These are phyloP conservation scores for Peucedramus taeniatus DNA, from an alignment of 2,113 vertebrate genomes.

Conservation along the genomic window DNA sequence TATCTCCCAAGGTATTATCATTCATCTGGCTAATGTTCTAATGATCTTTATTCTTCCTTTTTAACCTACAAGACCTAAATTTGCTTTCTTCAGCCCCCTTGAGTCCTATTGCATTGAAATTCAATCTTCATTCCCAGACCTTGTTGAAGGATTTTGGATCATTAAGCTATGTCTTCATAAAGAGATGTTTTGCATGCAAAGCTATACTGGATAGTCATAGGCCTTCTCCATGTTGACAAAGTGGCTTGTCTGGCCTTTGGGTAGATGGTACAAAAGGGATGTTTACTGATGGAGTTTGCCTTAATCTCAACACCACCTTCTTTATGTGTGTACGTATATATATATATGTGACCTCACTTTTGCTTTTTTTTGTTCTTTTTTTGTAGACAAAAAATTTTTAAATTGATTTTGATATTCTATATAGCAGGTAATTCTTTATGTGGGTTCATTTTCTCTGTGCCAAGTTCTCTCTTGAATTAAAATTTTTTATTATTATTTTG, in stretches of 20 bases:
- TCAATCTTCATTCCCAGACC: not conserved
- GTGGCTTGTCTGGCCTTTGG: not conserved
- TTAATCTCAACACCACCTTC: not conserved
- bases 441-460: not conserved
- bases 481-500: not conserved
- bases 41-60: not conserved
- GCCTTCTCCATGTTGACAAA: not conserved
- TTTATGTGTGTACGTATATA: not conserved
- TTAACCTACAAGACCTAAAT: not conserved
- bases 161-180: not conserved
- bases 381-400: not conserved
- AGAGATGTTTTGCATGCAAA: not conserved
- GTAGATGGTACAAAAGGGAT: not conserved
- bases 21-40: not conserved
- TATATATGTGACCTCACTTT: not conserved
- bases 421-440: not conserved
- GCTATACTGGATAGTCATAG: not conserved
- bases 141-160: not conserved
- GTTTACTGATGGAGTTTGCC: not conserved
- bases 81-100: not conserved
- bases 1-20: not conserved
- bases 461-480: not conserved
- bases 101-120: not conserved
- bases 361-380: not conserved
- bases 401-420: not conserved